Conservation (phyloP, 2,113 vertebrate genomes). For the Chlamydotis undulata region DNA sequence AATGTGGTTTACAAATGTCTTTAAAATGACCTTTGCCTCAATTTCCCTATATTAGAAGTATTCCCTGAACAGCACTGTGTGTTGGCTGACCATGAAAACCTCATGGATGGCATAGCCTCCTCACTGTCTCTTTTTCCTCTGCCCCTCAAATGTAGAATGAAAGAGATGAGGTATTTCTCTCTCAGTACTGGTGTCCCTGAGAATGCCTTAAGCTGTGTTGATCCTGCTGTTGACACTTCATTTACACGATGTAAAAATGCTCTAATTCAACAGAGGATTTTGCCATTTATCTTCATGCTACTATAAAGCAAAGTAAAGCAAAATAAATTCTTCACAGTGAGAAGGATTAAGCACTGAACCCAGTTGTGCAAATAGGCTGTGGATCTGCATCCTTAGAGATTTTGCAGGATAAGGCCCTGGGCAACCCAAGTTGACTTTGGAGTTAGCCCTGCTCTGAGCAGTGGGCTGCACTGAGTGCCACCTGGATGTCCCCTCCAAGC, state of each 20-base stretch:
- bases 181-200: background rate
- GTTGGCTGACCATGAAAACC: background rate
- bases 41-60: background rate
- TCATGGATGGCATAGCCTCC: background rate
- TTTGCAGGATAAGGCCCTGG: background rate
- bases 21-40: background rate
- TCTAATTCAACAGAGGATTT: background rate
- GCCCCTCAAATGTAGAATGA: background rate
- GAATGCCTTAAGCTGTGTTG: background rate
- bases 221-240: background rate
- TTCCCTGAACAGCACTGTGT: background rate
- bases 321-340: background rate
- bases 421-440: background rate
- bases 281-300: background rate
- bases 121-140: background rate
- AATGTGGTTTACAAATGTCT: background rate
- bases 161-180: background rate
- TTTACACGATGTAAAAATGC: background rate
- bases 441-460: background rate
- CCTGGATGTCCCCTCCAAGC: background rate
- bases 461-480: background rate
- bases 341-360: background rate
- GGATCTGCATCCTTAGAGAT: background rate
- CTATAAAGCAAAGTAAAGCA: background rate
- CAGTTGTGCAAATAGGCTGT: background rate